Evolutionary conservation across 1,140 invertebrate genomes (phyloP), one percentile per base, ranked within the genome.

Genomic region (Ladona fulva): DNA sequence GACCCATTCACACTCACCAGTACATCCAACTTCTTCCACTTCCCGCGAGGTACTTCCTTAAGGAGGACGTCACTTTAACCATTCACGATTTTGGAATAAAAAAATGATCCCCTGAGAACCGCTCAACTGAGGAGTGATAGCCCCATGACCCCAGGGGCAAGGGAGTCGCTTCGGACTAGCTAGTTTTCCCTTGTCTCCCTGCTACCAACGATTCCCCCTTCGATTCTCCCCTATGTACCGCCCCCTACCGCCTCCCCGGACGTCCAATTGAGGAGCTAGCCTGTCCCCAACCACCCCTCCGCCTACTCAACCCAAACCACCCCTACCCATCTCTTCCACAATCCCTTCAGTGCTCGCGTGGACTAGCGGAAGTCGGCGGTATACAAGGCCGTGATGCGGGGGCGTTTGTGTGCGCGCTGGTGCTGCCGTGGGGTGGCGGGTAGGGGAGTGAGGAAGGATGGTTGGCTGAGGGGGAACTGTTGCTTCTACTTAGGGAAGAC

Each of bases 251-350:
- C 52, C 52, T 22, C 52, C 52, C 52, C 52, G 14, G n/a, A 66
- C 52, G 52, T 66, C 52, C 52, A 66, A 66, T 66, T 66, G 52
- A 66, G 52, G 52, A 66, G 52, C 52, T 66, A 66, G 52, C 52
- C 5, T 66, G n/a, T 66, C 52, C 44, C 19, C 44, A 52, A 11
- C 44, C 52, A 16, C 52, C 52, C n/a, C 52, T 66, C 52, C 19
- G 10, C 44, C 44, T 19, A 52, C 44, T 19, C 44, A 10, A 10
- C 44, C 52, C 52, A 12, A 66, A 16, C 52, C 14, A 19, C 12
- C 3, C 52, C n/a, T 12, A 5, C 52, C n/a, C 52, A 16, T 22
- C n/a, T 12, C n/a, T 66, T 10, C 44, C 44, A 52, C 44, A 10
- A 10, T 52, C 44, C 44, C 44, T 11, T 52, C 52, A 1, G 52